Base-by-base conservation (phyloP, 1,140 invertebrate species). In the Nomia melanderi region DNA sequence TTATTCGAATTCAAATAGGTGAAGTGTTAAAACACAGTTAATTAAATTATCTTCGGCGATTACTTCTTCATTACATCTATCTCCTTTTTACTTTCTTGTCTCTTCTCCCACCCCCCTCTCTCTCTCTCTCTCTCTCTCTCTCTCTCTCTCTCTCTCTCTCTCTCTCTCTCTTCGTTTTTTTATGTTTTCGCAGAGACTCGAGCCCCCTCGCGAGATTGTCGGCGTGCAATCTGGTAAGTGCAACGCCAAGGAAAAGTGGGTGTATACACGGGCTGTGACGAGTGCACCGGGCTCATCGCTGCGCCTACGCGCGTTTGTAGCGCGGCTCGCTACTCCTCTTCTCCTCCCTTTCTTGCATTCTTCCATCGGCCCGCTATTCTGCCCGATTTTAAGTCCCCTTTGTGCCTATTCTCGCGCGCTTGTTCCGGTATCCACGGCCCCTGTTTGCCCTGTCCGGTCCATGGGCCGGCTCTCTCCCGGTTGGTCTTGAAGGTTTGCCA, bases 211-310 rank as follows among this genome's bases (percentile, higher is more conserved):
- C n/a, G n/a, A 41, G 20, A 14, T 20, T 27, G 41, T 29, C 23
- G 25, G 5, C 27, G 63, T 41, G 63, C 63, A 65, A 65, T 65
- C 44, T 77, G 29, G 33, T 56, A 39, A 71, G 69, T 67, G 65
- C 65, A 67, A 67, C 62, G 57, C 33, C 33, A 41, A 41, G 36
- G 75, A 39, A 44, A 77, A 70, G 44, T 77, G 67, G 66, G 36
- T 63, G n/a, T 23, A 67, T 56, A 65, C 60, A 70, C 50, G 27
- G 1, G 29, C 50, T 7, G 31, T 5, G 57, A 7, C 54, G 57
- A 62, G 66, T n/a, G 44, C 56, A 23, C 20, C 14, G 20, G 29
- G 44, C n/a, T n/a, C n/a, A n/a, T 70, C 65, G 31, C 25, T 60
- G 27, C 57, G 62, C 57, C 44, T n/a, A n/a, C 47, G 59, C 17